Evolutionary conservation across 2,888 invertebrate species (phyloP).

Genomic region (Zootermopsis nevadensis): DNA sequence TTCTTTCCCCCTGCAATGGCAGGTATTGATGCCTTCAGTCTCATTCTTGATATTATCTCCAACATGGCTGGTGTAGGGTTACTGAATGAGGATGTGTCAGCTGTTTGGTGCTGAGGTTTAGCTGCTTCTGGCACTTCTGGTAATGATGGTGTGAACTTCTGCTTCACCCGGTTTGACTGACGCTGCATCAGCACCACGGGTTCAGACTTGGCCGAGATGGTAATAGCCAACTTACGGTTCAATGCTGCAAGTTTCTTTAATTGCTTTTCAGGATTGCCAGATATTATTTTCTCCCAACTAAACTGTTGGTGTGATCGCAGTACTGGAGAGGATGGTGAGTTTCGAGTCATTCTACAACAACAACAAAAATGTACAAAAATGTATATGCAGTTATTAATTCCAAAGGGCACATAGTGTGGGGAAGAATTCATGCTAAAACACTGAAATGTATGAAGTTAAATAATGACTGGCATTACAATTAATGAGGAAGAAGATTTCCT

Average conservation of each 20-base stretch:
- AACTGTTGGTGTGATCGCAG: slow-evolving; percentile 62
- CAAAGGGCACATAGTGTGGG: no score
- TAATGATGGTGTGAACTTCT: not conserved
- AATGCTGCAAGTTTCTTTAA: slow-evolving; percentile 64
- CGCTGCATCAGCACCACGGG: slow-evolving; percentile 57
- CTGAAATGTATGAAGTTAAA: no score
- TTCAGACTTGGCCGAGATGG: slow-evolving; percentile 59
- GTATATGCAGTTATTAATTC: no score
- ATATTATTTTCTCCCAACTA: slow-evolving; percentile 75
- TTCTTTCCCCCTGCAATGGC: slow-evolving; percentile 19
- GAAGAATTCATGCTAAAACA: no score
- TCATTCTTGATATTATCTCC: slow-evolving; percentile 72
- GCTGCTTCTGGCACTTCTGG: slow-evolving; percentile 51
- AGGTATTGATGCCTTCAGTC: slow-evolving; percentile 65
- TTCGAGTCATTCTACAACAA: slow-evolving; percentile 49
- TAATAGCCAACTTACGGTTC: slow-evolving; percentile 58
- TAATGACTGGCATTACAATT: no score
- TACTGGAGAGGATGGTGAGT: slow-evolving; percentile 46
- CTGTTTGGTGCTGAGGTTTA: slow-evolving; percentile 43
- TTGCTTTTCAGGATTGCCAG: slow-evolving; percentile 73
- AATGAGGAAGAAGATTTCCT: no score
- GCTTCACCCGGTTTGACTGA: not conserved
- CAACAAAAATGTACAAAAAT: not conserved
- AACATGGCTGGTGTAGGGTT: slow-evolving; percentile 80
- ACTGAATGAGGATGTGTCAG: slow-evolving; percentile 55